phyloP scores from a whole-genome alignment of 37 sponge, comb jelly and placozoan genomes.

The Hormiphora californensis region DNA sequence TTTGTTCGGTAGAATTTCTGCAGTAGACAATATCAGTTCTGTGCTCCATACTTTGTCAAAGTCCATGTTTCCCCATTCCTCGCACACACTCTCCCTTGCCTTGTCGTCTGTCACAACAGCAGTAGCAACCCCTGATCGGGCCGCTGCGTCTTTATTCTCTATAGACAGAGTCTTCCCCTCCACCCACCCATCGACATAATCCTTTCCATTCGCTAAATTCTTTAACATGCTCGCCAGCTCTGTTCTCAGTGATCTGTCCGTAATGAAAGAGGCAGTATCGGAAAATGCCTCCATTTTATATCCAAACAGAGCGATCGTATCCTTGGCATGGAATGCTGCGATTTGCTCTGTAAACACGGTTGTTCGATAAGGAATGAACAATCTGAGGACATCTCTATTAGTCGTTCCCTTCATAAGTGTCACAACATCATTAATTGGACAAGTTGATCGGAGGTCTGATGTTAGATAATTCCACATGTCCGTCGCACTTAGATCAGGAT shows the following conservation, averaged over 20 bases:
- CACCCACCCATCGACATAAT: not conserved
- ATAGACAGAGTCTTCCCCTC: not conserved
- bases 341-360: not conserved
- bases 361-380: not conserved
- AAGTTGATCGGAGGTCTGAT: conserved; percentile 18
- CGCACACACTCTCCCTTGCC: not conserved
- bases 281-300: not conserved
- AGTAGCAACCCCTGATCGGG: not conserved
- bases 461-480: conserved; percentile 2
- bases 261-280: no score
- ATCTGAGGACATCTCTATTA: conserved; percentile 7
- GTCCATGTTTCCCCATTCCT: not conserved
- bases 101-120: no score
- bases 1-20: no score
- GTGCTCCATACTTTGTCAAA: conserved; percentile 8
- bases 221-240: not conserved
- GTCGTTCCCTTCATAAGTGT: not conserved
- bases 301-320: not conserved
- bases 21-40: not conserved
- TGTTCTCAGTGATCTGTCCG: not conserved
- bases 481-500: not conserved
- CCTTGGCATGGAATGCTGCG: conserved; percentile 4
- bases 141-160: not conserved
- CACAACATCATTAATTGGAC: conserved; percentile 25
- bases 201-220: not conserved